Evolutionary conservation across 2,888 invertebrate species (phyloP).

Genomic region (Theodoxus fluviatilis): DNA sequence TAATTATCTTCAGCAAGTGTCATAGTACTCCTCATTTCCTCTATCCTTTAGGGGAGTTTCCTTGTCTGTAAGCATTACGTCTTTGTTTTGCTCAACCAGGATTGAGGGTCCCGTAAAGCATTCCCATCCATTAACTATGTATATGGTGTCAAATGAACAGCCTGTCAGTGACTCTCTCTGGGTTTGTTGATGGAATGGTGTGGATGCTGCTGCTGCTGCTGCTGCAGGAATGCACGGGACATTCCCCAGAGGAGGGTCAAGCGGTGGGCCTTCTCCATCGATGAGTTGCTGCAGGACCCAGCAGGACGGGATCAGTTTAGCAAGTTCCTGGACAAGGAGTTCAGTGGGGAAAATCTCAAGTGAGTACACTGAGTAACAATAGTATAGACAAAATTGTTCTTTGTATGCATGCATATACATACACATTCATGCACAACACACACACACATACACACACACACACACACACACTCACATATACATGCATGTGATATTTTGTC

Average conservation of each 20-base stretch:
- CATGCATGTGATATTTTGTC: no score
- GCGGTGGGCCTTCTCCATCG: conserved; percentile 95
- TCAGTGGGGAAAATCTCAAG: conserved; percentile 98
- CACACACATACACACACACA: not conserved
- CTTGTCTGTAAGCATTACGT: no score
- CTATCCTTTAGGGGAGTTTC: no score
- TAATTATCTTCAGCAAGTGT: no score
- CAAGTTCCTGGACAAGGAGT: conserved; percentile 95
- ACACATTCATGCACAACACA: not conserved
- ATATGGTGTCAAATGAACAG: no score
- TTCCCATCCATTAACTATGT: no score
- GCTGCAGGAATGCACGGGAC: conserved; percentile 69
- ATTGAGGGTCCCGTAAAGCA: no score
- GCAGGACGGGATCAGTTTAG: conserved; percentile 95
- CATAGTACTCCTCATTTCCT: no score
- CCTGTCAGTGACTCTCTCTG: no score
- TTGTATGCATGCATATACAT: not conserved
- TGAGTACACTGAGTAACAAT: conserved; percentile 67
- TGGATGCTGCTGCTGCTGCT: not conserved
- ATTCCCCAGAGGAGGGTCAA: conserved; percentile 88
- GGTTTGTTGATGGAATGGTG: no score
- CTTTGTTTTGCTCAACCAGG: no score
- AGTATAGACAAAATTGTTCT: not conserved
- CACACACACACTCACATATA: no score
- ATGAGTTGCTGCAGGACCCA: conserved; percentile 93